These are phyloP conservation scores for Thera obeliscata DNA, from an alignment of 2,888 invertebrate species.

Conservation along the genomic window DNA sequence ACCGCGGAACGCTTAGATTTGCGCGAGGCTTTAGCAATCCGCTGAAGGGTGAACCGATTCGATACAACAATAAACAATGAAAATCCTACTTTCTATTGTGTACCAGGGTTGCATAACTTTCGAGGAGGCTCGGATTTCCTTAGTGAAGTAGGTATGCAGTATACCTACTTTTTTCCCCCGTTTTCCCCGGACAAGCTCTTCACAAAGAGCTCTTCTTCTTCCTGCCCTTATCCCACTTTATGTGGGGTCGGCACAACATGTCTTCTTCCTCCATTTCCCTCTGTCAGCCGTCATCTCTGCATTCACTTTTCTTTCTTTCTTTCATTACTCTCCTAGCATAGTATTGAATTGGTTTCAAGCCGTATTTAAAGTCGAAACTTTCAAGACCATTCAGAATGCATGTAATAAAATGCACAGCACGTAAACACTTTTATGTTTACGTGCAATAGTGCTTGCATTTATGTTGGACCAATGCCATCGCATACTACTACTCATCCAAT, in stretches of 20 bases:
- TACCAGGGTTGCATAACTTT: constrained; percentile 23
- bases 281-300: no score
- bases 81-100: constrained; percentile 24
- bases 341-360: no score
- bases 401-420: not conserved
- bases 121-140: constrained; percentile 3
- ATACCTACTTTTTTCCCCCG: constrained; percentile 4
- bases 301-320: no score
- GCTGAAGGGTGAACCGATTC: constrained; percentile 7
- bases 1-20: no score
- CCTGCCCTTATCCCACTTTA: no score
- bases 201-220: no score
- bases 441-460: constrained; percentile 3
- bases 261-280: no score
- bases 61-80: constrained; percentile 3
- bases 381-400: not conserved
- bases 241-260: no score
- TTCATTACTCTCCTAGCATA: no score
- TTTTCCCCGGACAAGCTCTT: no score
- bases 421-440: not conserved
- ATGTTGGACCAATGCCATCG: not conserved
- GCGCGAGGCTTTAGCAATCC: no score
- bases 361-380: no score
- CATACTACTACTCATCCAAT: not conserved
- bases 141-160: constrained; percentile 5